Conservation (phyloP, 2,888 invertebrate genomes). For the Boloria selene region DNA sequence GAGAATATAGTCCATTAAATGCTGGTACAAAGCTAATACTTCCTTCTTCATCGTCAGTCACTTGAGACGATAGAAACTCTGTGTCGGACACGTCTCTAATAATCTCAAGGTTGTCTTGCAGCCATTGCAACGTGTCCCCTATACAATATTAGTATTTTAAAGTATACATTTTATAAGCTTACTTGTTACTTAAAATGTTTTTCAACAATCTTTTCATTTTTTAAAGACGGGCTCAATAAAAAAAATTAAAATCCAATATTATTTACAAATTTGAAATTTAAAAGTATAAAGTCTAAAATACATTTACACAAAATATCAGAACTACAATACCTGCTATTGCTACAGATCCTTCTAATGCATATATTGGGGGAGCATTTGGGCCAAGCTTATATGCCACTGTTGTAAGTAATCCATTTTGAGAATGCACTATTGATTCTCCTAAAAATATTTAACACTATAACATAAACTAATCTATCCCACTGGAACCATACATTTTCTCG, state of each 20-base stretch:
- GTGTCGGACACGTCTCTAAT: constrained; percentile 85
- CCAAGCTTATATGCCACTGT: constrained; percentile 96
- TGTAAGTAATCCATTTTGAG: constrained; percentile 93
- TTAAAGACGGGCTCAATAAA: no score
- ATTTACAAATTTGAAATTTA: no score
- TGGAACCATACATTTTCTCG: no score
- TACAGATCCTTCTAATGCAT: constrained; percentile 96
- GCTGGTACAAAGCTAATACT: constrained; percentile 98
- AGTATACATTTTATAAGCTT: not conserved
- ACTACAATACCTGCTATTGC: constrained; percentile 86
- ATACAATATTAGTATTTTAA: constrained; percentile 30
- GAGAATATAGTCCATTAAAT: constrained; percentile 97
- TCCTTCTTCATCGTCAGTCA: constrained; percentile 78
- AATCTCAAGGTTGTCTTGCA: constrained; percentile 92
- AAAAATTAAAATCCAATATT: no score
- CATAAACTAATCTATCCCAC: no score
- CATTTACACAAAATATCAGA: not conserved
- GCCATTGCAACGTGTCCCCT: constrained; percentile 94
- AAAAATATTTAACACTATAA: constrained; percentile 22
- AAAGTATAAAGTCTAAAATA: no score
- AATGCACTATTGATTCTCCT: constrained; percentile 89
- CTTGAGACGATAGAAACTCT: constrained; percentile 75
- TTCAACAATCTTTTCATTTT: no score
- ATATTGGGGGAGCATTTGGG: constrained; percentile 86
- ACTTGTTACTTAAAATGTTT: no score